Evolutionary conservation across 2,797 vertebrate genomes (phyloP).

Genomic region (Galaxias olidus): DNA sequence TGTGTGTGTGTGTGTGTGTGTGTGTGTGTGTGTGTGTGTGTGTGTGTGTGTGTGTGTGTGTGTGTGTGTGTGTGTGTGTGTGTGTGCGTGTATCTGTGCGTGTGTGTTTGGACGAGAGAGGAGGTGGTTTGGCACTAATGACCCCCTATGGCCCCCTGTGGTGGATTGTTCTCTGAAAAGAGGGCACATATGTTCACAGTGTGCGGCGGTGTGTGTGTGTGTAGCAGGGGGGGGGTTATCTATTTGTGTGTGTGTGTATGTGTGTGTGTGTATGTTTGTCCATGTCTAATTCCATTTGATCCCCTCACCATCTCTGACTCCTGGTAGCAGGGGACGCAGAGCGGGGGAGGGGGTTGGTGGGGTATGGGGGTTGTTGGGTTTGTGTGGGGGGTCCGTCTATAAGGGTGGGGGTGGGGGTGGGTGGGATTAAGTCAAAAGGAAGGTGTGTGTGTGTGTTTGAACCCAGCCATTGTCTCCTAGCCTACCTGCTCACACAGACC

Average conservation of each 20-base stretch:
- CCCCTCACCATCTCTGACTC: neutral
- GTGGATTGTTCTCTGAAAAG: too few relatives aligned
- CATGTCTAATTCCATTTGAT: neutral
- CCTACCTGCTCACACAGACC: too few relatives aligned
- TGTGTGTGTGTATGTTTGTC: neutral
- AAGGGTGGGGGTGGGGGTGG: too few relatives aligned
- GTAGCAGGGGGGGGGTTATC: too few relatives aligned
- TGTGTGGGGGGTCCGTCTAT: neutral
- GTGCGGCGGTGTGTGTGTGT: neutral
- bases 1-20: too few relatives aligned
- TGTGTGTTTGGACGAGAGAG: neutral
- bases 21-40: too few relatives aligned
- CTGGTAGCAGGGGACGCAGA: neutral
- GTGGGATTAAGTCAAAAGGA: too few relatives aligned
- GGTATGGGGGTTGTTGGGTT: neutral
- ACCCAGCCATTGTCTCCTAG: too few relatives aligned
- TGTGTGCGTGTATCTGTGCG: slow-evolving; percentile 1
- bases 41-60: slow-evolving; percentile 1
- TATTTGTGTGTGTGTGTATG: slow-evolving; percentile 1
- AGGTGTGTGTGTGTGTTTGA: too few relatives aligned
- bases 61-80: neutral
- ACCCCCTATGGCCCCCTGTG: too few relatives aligned
- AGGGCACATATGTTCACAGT: neutral
- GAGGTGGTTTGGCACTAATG: neutral
- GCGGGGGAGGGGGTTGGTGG: neutral